Evolutionary conservation across 1,140 invertebrate genomes (phyloP).

Genomic region (Portunus trituberculatus): DNA sequence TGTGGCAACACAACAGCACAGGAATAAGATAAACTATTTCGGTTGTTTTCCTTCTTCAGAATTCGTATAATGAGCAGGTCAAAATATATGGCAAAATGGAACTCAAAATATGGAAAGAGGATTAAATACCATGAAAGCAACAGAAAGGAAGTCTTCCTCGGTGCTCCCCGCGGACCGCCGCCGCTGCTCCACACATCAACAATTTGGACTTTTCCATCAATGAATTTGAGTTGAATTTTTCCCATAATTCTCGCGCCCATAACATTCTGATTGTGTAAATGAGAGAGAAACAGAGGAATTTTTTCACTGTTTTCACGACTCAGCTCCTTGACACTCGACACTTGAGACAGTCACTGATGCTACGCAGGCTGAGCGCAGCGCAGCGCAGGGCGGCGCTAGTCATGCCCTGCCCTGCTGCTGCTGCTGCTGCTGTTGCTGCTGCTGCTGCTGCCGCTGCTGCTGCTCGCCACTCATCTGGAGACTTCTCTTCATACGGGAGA

Average conservation of each 20-base stretch:
- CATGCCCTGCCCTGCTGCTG: too few species aligned
- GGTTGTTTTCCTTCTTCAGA: constrained; percentile 48
- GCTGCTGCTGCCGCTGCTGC: background rate
- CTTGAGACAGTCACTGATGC: background rate
- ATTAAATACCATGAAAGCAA: constrained; percentile 23
- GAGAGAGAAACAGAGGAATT: background rate
- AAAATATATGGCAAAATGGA: constrained; percentile 36
- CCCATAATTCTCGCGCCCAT: constrained; percentile 4
- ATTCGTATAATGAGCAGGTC: constrained; percentile 48
- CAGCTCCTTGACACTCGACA: background rate
- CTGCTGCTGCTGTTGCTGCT: too few species aligned
- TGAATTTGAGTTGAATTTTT: background rate
- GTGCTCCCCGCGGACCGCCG: background rate
- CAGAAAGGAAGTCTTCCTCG: background rate
- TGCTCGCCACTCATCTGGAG: constrained; percentile 46
- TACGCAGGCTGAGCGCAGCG: background rate
- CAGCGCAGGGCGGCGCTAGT: background rate
- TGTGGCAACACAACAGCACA: constrained; percentile 74
- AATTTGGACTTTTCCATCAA: background rate
- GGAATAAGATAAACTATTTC: constrained; percentile 68
- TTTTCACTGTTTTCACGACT: background rate
- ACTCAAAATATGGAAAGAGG: constrained; percentile 14
- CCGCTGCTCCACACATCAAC: background rate
- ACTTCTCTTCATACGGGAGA: constrained; percentile 38
- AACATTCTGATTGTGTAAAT: background rate